Evolutionary conservation across 1,140 invertebrate species (phyloP), one percentile per base, ranked within the genome.

Genomic region (Nylanderia fulva): DNA sequence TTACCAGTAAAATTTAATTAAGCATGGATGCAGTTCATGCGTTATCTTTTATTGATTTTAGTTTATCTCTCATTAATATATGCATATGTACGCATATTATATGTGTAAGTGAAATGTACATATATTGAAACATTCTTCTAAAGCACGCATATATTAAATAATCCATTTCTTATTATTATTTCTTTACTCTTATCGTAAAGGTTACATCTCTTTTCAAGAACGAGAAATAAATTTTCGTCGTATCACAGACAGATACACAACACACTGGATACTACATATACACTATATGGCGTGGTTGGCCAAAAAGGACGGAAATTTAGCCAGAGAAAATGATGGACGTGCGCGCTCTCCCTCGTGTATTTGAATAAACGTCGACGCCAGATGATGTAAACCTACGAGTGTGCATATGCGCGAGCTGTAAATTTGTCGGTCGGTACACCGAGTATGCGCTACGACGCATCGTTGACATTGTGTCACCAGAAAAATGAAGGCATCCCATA

Each of bases 331-430:
- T 80, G 77, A 80, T 80, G 64, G 60, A 79, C 75, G 75, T 21
- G 75, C 48, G 42, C 64, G 29, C 33, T 80, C 76, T 52, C 63
- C 9, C 76, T 52, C 63, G 9, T 83, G 54, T 83, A 83, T 75
- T 83, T 83, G 80, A 83, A 83, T 83, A 83, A 83, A 83, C 80
- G 68, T 63, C 80, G 80, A 74, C 58, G 27, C 27, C 69, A 63
- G 69, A 83, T 61, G 69, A 83, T 75, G 61, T 83, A 83, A 83
- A 83, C 80, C 56, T 54, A 27, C 71, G 6, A 13, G 27, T 29
- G 33, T 11, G 36, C 52, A 75, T 83, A 75, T 75, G 69, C 27
- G 69, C 27, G n/a, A 60, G 60, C 33, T 83, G 80, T 61, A 83
- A 83, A 83, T 83, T 75, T 83, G 54, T 75, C 56, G 21, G 42